Evolutionary conservation across 2,113 vertebrate species (phyloP).

Genomic region (Onychorhynchus coronatus): DNA sequence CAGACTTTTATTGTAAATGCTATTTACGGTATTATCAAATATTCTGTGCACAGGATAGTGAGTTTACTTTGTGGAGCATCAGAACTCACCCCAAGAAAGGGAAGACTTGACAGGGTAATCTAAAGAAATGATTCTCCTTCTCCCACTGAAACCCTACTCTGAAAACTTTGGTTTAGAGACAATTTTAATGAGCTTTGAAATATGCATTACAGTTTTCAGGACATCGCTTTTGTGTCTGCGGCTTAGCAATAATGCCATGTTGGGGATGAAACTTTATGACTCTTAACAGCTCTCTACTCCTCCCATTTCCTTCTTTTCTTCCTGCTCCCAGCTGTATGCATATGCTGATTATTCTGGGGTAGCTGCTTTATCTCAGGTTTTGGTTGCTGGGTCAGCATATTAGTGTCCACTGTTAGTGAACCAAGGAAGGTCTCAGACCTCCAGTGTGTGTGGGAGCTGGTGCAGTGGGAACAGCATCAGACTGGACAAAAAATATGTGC

Average conservation of each 20-base stretch:
- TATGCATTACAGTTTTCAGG: not conserved
- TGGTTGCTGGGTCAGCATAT: not conserved
- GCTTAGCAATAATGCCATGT: not conserved
- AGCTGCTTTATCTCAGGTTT: not conserved
- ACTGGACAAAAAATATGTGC: not conserved
- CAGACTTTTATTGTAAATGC: not conserved
- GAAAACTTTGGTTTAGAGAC: not conserved
- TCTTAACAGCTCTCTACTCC: not conserved
- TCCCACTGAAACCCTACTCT: not conserved
- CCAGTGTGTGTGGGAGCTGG: not conserved
- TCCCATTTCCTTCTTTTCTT: conserved; percentile 8
- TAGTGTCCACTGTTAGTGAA: not conserved
- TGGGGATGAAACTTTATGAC: not conserved
- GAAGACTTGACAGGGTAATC: not conserved
- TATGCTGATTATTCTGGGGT: not conserved
- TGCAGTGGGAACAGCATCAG: not conserved
- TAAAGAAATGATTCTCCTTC: not conserved
- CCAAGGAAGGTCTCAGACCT: not conserved
- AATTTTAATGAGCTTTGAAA: not conserved
- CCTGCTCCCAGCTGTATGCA: not conserved
- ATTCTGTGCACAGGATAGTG: not conserved
- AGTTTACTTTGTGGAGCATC: not conserved
- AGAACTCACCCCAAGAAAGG: not conserved
- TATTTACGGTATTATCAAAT: not conserved
- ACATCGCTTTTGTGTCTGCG: not conserved